These are phyloP conservation scores for Galerucella calmariensis DNA, from an alignment of 2,888 invertebrate genomes.

Conservation along the genomic window DNA sequence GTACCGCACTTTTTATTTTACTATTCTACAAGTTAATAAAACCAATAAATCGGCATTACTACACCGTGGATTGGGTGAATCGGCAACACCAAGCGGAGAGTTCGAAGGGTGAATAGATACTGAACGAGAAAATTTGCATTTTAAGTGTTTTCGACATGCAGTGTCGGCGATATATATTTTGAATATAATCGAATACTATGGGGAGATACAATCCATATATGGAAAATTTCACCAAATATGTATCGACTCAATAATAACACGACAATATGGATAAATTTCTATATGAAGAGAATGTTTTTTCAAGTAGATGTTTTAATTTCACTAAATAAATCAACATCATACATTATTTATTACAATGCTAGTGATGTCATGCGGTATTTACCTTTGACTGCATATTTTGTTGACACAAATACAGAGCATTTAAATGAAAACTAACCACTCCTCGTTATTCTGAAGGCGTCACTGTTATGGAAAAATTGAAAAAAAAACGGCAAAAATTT, in stretches of 20 bases:
- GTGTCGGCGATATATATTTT: constrained; percentile 34
- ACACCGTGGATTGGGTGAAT: constrained; percentile 44
- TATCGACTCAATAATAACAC: background rate
- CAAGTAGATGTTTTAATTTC: too few relatives aligned
- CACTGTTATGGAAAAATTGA: too few relatives aligned
- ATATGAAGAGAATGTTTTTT: background rate
- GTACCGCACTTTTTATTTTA: constrained; percentile 41
- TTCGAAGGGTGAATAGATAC: constrained; percentile 45
- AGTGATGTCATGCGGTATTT: too few relatives aligned
- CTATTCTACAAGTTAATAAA: constrained; percentile 54
- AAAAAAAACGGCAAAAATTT: too few relatives aligned
- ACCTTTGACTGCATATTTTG: too few relatives aligned
- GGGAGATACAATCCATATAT: constrained; percentile 1
- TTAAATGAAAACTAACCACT: too few relatives aligned
- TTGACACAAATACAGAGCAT: too few relatives aligned
- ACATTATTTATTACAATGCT: too few relatives aligned
- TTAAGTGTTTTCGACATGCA: constrained; percentile 64
- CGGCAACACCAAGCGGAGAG: constrained; percentile 41
- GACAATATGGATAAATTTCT: background rate
- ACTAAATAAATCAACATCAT: too few relatives aligned
- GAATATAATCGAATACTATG: constrained; percentile 3
- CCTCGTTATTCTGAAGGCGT: too few relatives aligned
- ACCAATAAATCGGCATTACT: constrained; percentile 57
- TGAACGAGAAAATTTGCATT: constrained; percentile 63
- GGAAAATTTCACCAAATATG: background rate